Percentiles rank a stretch among this genome's conserved stretches.
phyloP scores from a whole-genome alignment of 2,113 vertebrate species.

The Rhynchomys soricoides region DNA sequence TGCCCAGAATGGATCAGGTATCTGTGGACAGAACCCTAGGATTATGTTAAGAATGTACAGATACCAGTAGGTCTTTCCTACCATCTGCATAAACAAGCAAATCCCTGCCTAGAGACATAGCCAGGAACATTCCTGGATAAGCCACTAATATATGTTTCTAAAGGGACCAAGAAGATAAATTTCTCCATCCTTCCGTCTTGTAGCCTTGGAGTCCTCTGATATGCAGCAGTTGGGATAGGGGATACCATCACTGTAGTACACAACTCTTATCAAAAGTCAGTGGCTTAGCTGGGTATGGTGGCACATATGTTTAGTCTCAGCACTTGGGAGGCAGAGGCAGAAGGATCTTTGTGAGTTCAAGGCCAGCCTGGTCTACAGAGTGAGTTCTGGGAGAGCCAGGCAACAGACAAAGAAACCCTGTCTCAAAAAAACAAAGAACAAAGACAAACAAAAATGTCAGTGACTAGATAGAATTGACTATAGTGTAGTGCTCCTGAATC shows the following conservation, averaged over 20 bases:
- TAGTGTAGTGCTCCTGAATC: not conserved
- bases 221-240: no score
- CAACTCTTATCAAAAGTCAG: not conserved
- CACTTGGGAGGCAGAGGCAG: no score
- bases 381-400: no score
- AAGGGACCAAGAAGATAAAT: not conserved
- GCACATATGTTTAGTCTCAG: no score
- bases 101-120: not conserved
- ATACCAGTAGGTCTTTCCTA: not conserved
- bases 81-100: not conserved
- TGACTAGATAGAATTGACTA: not conserved
- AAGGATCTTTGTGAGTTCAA: no score
- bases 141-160: not conserved
- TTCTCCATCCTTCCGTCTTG: not conserved
- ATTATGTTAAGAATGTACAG: slow-evolving; percentile 3
- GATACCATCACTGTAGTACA: no score
- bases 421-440: no score
- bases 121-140: not conserved
- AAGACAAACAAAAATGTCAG: no score
- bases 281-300: not conserved
- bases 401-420: no score
- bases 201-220: not conserved
- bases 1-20: not conserved
- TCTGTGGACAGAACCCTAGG: not conserved
- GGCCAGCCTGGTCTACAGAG: no score